A percentile compares a stretch with the other conserved stretches of the same genome.
phyloP scores from a whole-genome alignment of 2,888 invertebrate genomes.

The Rugalucina vietnamica region DNA sequence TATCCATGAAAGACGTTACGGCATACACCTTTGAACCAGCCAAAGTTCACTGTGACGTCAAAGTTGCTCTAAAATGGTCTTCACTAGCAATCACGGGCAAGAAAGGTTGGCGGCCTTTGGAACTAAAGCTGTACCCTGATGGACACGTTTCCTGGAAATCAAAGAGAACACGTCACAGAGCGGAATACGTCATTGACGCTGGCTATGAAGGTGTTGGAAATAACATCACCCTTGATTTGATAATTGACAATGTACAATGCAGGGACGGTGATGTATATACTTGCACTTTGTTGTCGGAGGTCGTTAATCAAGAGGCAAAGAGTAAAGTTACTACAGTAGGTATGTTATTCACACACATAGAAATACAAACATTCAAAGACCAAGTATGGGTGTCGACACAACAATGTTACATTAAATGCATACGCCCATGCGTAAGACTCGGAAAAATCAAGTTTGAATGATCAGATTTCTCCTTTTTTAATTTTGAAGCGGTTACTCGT shows the following conservation, averaged over 20 bases:
- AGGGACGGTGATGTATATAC: slow-evolving; percentile 37
- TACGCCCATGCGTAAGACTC: no score
- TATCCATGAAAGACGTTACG: slow-evolving; percentile 33
- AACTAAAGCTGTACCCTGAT: slow-evolving; percentile 28
- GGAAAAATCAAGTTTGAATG: no score
- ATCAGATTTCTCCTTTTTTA: no score
- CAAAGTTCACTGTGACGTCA: slow-evolving; percentile 34
- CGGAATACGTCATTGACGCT: slow-evolving; percentile 24
- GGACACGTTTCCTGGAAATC: slow-evolving; percentile 35
- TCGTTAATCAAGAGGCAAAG: not conserved
- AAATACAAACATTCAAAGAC: no score
- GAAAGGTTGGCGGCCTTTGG: slow-evolving; percentile 21
- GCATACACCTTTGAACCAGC: slow-evolving; percentile 41
- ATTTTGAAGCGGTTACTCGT: no score
- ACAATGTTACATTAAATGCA: no score
- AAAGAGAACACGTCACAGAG: slow-evolving; percentile 41
- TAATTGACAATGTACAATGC: slow-evolving; percentile 47
- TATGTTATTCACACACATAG: slow-evolving; percentile 1
- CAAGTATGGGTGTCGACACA: no score
- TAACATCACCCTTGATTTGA: slow-evolving; percentile 30
- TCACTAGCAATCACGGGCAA: slow-evolving; percentile 34
- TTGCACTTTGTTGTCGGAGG: slow-evolving; percentile 29
- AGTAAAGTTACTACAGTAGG: slow-evolving; percentile 47
- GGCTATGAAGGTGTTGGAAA: slow-evolving; percentile 21
- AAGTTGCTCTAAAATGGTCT: slow-evolving; percentile 41